Conservation (phyloP, 1,140 invertebrate genomes). For the Bombus pyrosoma region DNA sequence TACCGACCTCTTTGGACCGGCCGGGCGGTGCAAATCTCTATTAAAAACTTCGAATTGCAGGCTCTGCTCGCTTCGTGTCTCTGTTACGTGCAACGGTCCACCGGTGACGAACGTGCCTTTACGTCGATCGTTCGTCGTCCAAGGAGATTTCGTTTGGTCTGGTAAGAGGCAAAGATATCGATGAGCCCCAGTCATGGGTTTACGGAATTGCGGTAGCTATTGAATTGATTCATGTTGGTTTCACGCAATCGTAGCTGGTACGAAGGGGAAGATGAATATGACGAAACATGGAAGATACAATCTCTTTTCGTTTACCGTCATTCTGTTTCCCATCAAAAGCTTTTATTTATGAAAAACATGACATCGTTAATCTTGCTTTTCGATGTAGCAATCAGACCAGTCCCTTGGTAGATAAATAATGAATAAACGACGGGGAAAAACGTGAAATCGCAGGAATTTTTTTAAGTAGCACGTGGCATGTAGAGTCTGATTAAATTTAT, state of each 20-base stretch:
- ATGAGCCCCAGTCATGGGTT: no score
- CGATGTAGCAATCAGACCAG: neutral
- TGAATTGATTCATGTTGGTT: neutral
- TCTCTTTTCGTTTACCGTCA: no score
- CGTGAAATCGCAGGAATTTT: neutral
- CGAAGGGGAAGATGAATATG: no score
- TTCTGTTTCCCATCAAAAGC: neutral
- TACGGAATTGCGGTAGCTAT: neutral
- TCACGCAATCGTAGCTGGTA: neutral
- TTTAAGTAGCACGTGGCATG: neutral
- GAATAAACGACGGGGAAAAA: neutral
- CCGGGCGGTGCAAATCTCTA: constrained; percentile 75
- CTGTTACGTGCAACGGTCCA: neutral
- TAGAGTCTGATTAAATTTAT: constrained; percentile 22
- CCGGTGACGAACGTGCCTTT: neutral
- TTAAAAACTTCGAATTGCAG: constrained; percentile 77
- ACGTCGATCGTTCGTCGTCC: neutral
- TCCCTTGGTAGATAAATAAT: neutral
- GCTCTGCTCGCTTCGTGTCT: constrained; percentile 13
- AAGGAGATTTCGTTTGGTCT: no score
- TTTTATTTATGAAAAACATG: neutral
- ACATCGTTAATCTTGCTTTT: neutral
- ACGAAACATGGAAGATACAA: no score
- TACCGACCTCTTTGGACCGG: constrained; percentile 75
- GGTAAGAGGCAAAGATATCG: no score